Evolutionary conservation across 2,113 vertebrate species (phyloP).

Genomic region (Archilochus colubris): DNA sequence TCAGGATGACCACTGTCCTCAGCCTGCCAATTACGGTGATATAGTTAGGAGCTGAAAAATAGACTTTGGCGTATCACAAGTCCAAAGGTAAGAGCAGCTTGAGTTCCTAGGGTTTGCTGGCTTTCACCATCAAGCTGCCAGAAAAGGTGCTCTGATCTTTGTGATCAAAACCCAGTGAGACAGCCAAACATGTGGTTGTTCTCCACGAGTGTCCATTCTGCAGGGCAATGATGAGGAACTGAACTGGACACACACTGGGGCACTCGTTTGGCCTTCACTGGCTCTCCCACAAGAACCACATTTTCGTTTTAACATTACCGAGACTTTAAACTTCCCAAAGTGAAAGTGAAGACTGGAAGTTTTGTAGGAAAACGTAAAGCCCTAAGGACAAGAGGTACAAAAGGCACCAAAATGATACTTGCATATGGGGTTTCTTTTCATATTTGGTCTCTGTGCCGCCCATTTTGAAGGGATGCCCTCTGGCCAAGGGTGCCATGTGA

Average conservation of each 20-base stretch:
- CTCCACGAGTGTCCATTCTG: fast-evolving
- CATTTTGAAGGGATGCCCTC: background rate
- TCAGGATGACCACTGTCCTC: background rate
- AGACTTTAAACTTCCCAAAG: background rate
- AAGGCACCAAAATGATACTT: background rate
- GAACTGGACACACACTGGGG: fast-evolving
- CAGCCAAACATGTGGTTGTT: fast-evolving
- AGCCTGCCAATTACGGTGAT: background rate
- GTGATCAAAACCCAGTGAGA: background rate
- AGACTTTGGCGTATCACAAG: background rate
- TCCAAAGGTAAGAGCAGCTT: background rate
- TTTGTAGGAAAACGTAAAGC: background rate
- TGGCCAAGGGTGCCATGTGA: fast-evolving
- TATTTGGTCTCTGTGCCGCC: fast-evolving
- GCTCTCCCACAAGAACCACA: background rate
- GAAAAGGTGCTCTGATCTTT: background rate
- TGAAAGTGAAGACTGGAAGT: background rate
- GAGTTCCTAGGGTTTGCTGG: background rate
- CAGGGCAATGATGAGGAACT: background rate
- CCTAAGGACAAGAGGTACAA: background rate
- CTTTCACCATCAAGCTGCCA: fast-evolving
- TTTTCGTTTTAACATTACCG: background rate
- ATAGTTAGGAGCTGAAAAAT: background rate
- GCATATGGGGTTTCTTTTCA: fast-evolving
- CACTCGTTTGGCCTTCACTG: background rate